Percentiles rank a stretch among this genome's conserved stretches.
These are phyloP conservation scores for Catocala sponsa DNA, from an alignment of 2,888 invertebrate genomes.

Conservation along the genomic window DNA sequence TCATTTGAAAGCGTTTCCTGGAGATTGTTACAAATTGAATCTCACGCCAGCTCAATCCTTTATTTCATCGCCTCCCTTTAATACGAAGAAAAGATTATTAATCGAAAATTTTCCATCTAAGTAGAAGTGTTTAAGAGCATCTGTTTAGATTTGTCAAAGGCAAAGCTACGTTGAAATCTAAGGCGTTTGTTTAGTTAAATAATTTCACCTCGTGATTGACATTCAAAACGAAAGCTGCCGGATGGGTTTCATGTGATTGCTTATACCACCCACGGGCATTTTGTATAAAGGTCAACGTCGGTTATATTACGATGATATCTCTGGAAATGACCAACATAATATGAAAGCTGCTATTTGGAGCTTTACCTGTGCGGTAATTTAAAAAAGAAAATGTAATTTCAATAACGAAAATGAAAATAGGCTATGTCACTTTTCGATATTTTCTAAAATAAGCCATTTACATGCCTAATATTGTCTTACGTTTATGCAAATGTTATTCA, in stretches of 20 bases:
- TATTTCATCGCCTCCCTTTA: constrained; percentile 77
- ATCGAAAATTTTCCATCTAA: constrained; percentile 76
- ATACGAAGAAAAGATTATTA: constrained; percentile 81
- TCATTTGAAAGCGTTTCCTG: constrained; percentile 80
- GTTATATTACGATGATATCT: too few relatives aligned
- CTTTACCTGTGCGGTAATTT: too few relatives aligned
- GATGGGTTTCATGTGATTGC: background rate
- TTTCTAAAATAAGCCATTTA: too few relatives aligned
- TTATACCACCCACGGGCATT: background rate
- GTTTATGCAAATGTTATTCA: too few relatives aligned
- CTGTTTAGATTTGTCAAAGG: constrained; percentile 68
- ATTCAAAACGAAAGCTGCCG: constrained; percentile 6
- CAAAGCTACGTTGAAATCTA: constrained; percentile 46
- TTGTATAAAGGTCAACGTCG: too few relatives aligned
- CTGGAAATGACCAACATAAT: too few relatives aligned
- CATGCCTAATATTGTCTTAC: too few relatives aligned
- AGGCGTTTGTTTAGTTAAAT: constrained; percentile 48
- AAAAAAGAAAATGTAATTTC: too few relatives aligned
- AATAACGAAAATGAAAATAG: too few relatives aligned
- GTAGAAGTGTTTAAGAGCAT: constrained; percentile 60
- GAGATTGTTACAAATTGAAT: constrained; percentile 84
- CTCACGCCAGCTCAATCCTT: constrained; percentile 82
- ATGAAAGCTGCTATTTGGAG: too few relatives aligned
- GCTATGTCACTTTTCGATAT: too few relatives aligned
- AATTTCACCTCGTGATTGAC: constrained; percentile 28